Percentiles rank a stretch among this genome's conserved stretches.
Conservation (phyloP, 2,113 vertebrate genomes). For the Jacana jacana region DNA sequence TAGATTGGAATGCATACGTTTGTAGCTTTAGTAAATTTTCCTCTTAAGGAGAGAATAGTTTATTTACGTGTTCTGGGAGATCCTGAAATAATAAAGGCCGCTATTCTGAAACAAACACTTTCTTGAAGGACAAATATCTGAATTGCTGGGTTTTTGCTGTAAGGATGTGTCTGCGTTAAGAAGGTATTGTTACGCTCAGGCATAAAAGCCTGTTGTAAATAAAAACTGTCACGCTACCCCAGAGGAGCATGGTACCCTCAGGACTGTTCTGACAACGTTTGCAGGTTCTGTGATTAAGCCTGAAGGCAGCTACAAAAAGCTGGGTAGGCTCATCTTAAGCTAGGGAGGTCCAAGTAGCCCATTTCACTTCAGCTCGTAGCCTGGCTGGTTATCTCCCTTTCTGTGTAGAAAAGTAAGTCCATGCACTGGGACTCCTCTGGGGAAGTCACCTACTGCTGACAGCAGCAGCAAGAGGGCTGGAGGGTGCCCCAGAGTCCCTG, state of each 20-base stretch:
- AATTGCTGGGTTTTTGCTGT: background rate
- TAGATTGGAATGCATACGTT: background rate
- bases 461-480: background rate
- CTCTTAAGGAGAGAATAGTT: background rate
- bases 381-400: background rate
- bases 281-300: background rate
- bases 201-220: background rate
- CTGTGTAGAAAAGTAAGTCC: background rate
- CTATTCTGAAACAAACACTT: background rate
- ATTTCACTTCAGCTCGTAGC: background rate
- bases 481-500: background rate
- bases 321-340: background rate
- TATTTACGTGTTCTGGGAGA: background rate
- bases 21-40: background rate
- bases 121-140: background rate
- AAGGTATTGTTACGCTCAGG: background rate
- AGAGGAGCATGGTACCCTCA: background rate
- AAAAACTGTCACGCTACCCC: background rate
- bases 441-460: background rate
- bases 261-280: background rate
- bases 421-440: rapidly evolving
- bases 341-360: background rate
- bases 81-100: background rate
- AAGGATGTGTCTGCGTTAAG: rapidly evolving
- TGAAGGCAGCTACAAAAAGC: background rate